Evolutionary conservation across 2,113 vertebrate genomes (phyloP), one percentile per base, ranked within the genome.

Genomic region (Alethe castanea): DNA sequence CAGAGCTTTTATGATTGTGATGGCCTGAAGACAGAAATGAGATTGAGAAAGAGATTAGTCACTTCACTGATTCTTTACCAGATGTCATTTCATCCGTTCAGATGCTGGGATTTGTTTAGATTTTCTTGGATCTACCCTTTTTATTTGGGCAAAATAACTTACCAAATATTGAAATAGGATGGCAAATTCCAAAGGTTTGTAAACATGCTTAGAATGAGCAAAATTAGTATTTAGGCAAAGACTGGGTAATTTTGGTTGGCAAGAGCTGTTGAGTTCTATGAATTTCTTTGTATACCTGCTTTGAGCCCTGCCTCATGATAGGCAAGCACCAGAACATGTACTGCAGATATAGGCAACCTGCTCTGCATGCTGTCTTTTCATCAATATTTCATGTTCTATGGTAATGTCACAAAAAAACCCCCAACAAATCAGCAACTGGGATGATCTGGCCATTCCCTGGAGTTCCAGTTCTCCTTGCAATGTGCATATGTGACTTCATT

Each of bases 341-440:
- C 87, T 94, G 73, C 59, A 91, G 69, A 70, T 80, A 71, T 8
- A 94, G 81, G 38, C 86, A 92, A 45, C 16, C 53, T 70, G 77
- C 31, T 84, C 50, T 90, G 35, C 38, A 69, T 90, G 61, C 72
- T 96, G 69, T 60, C 88, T 84, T 93, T 81, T 74, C 74, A 86
- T 90, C 35, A 79, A 3, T 96, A 77, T 93, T 96, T 96, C 78
- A 90, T 90, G 50, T 45, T 91, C 17, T 61, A 24, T 56, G 72
- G 52, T 65, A 35, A 90, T 96, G 59, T 84, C 69, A 94, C 48
- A 40, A 81, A 76, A 73, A 50, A 7, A 1, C 0, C 6, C 20
- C 6, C 26, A 61, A 15, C 10, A 53, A 23, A 40, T 64, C 56
- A 60, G 38, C 69, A 87, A 53, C 40, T 84, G 83, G 60, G 60